Evolutionary conservation across 37 sponge, comb jelly and placozoan species (phyloP).

Genomic region (Cliona cf. orientalis): DNA sequence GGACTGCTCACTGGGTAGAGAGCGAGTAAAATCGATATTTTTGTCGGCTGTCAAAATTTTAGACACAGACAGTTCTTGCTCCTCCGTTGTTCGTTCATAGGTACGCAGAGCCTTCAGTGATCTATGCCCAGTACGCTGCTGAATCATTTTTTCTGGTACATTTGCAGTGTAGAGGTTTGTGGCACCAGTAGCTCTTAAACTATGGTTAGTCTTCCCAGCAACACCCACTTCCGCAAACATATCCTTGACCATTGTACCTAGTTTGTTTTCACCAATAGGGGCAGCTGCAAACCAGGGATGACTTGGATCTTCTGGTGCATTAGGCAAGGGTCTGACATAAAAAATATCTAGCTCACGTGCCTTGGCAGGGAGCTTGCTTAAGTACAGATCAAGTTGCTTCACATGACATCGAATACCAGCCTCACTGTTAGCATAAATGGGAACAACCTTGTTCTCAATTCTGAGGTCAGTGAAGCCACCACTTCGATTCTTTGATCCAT

Average conservation of each 20-base stretch:
- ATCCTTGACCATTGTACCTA: neutral
- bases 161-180: neutral
- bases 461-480: neutral
- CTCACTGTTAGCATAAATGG: neutral
- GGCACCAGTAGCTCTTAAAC: neutral
- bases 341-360: neutral
- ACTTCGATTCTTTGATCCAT: no score
- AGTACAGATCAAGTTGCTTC: slow-evolving; percentile 10
- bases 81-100: neutral
- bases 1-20: neutral
- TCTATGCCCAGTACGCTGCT: neutral
- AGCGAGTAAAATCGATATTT: neutral
- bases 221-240: neutral
- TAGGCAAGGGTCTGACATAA: neutral
- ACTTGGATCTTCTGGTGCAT: neutral
- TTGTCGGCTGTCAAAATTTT: neutral
- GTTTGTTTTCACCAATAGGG: neutral
- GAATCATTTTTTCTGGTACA: no score
- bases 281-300: neutral
- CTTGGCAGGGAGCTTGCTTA: neutral
- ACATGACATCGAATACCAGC: slow-evolving; percentile 1
- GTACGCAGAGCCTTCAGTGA: neutral
- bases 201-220: slow-evolving; percentile 2
- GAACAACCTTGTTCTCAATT: slow-evolving; percentile 18
- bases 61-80: neutral